Percentiles rank a stretch among this genome's conserved stretches.
Evolutionary conservation across 2,797 vertebrate species (phyloP).

Genomic region (Lutra lutra): DNA sequence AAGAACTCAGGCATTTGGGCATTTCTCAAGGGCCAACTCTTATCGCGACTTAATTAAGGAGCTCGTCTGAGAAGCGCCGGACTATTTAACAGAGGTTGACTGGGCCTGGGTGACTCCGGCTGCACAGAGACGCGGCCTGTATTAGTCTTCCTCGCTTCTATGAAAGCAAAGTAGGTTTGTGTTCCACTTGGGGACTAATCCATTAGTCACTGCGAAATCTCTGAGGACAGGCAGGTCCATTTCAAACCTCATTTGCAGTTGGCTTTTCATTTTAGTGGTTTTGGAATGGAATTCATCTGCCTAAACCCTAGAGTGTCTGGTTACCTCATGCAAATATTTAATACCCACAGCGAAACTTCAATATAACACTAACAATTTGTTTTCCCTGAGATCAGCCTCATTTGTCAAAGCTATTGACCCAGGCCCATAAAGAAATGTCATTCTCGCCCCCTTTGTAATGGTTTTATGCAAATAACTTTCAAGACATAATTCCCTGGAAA

Average conservation of each 20-base stretch:
- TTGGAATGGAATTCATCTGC: conserved; percentile 75
- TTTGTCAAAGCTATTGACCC: conserved; percentile 79
- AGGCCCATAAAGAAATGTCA: conserved; percentile 62
- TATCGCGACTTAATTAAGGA: conserved; percentile 61
- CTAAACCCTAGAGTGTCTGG: conserved; percentile 67
- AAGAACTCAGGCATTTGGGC: conserved; percentile 66
- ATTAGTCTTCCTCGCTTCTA: background rate
- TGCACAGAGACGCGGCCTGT: rapidly evolving
- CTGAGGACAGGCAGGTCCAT: conserved; percentile 57
- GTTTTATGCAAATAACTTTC: conserved; percentile 75
- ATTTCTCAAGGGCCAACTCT: conserved; percentile 57
- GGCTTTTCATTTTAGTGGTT: conserved; percentile 80
- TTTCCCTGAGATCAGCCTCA: conserved; percentile 70
- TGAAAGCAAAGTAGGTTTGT: conserved; percentile 63
- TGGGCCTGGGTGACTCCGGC: background rate
- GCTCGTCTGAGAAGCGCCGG: background rate
- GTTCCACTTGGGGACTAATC: conserved; percentile 42
- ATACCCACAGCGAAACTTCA: conserved; percentile 71
- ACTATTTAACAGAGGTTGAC: conserved; percentile 5
- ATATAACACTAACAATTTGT: conserved; percentile 78
- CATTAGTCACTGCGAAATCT: conserved; percentile 67
- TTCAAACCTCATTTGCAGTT: conserved; percentile 70
- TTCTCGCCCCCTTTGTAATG: conserved; percentile 60
- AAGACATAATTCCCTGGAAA: conserved; percentile 55
- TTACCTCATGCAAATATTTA: conserved; percentile 78